Percentiles rank a stretch among this genome's conserved stretches.
Conservation (phyloP, 2,888 invertebrate species). For the Pherbina coryleti region DNA sequence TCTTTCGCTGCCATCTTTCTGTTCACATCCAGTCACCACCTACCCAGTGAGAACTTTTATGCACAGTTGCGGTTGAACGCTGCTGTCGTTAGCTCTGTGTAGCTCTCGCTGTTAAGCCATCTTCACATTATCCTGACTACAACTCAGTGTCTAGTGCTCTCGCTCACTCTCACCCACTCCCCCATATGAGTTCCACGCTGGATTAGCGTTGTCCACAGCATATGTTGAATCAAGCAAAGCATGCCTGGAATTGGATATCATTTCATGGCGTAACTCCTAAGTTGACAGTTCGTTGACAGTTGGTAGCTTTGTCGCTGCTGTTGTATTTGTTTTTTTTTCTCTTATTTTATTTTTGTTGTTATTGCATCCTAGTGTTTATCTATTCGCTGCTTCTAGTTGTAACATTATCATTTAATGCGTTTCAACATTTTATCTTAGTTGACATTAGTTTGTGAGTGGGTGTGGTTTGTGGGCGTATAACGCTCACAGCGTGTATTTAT, state of each 20-base stretch:
- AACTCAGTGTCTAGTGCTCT: not conserved
- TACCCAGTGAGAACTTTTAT: not conserved
- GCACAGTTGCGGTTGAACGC: slow-evolving; percentile 8
- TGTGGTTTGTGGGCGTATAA: not conserved
- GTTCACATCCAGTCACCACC: not conserved
- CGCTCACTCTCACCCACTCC: not conserved
- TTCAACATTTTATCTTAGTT: too few species aligned
- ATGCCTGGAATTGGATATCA: not conserved
- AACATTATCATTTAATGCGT: not conserved
- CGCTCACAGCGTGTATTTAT: not conserved
- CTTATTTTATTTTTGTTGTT: not conserved
- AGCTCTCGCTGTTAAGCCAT: not conserved
- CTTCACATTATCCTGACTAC: not conserved
- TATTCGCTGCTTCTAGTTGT: not conserved
- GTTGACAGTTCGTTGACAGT: slow-evolving; percentile 19
- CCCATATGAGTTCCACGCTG: not conserved
- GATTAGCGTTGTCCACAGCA: slow-evolving; percentile 6
- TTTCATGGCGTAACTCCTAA: not conserved
- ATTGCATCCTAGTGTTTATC: not conserved
- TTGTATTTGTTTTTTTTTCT: not conserved
- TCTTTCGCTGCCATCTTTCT: not conserved
- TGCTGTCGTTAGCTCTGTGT: not conserved
- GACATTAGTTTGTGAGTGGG: not conserved
- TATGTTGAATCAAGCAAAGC: not conserved
- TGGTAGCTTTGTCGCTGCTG: not conserved